These are phyloP conservation scores for Meteorus colon DNA, from an alignment of 2,888 invertebrate species.

Conservation along the genomic window DNA sequence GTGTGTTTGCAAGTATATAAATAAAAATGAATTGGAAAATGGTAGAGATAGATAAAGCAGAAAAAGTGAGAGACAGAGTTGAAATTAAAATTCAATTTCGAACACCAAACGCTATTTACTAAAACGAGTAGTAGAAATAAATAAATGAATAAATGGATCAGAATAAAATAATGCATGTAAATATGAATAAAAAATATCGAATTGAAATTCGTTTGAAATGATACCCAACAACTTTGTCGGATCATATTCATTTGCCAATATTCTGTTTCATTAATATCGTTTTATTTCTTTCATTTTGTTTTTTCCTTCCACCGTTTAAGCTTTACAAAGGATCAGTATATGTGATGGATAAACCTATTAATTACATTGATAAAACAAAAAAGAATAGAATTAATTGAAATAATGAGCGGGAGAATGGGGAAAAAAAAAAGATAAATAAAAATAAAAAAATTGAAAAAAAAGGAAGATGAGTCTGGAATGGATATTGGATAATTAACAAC, in stretches of 20 bases:
- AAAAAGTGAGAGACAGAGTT: too few species aligned
- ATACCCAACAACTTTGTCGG: background rate
- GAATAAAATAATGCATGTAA: background rate
- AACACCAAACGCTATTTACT: too few species aligned
- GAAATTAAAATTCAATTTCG: too few species aligned
- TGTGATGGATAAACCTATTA: background rate
- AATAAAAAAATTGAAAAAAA: background rate
- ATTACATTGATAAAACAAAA: background rate
- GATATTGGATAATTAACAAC: constrained; percentile 64
- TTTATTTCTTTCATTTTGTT: background rate
- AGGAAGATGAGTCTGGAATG: constrained; percentile 51
- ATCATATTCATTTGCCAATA: background rate
- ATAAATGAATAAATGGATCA: background rate
- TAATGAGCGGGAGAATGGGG: background rate
- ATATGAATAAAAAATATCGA: background rate
- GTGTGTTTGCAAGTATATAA: background rate
- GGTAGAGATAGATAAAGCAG: too few species aligned
- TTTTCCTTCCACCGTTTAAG: too few species aligned
- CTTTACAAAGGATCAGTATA: background rate
- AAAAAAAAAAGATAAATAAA: background rate
- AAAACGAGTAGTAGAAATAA: background rate
- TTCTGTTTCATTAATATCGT: background rate
- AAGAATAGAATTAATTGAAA: background rate
- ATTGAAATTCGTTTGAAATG: background rate
- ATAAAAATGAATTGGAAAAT: background rate